Percentiles rank a stretch among this genome's conserved stretches.
phyloP scores from a whole-genome alignment of 2,113 vertebrate genomes.

The Beaufortia kweichowensis region DNA sequence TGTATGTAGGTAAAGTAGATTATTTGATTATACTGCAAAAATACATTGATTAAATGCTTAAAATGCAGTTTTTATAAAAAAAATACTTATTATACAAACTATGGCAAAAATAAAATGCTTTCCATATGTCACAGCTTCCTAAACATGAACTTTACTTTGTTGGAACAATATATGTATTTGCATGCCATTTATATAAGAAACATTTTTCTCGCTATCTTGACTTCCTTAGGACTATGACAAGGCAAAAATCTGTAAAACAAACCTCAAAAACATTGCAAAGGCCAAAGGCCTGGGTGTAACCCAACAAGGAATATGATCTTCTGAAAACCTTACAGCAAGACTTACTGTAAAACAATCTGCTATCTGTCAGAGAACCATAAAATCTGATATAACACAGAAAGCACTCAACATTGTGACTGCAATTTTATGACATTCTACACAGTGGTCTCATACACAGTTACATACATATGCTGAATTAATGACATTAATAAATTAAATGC shows the following conservation, averaged over 20 bases:
- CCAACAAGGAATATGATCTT: slow-evolving; percentile 13
- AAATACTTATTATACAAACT: background rate
- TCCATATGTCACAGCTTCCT: background rate
- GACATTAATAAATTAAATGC: no score
- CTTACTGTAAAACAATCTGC: slow-evolving; percentile 2
- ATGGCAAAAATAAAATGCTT: background rate
- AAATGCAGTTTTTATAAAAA: background rate
- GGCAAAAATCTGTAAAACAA: slow-evolving; percentile 33
- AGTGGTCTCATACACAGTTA: background rate
- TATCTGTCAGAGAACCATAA: background rate
- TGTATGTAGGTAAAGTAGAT: no score
- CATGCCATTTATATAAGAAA: slow-evolving; percentile 24
- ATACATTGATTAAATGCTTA: background rate
- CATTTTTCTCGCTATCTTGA: slow-evolving; percentile 11
- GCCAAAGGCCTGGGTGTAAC: slow-evolving; percentile 48
- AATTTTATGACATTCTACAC: background rate
- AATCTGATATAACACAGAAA: background rate
- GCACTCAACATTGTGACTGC: no score
- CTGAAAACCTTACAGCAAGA: slow-evolving; percentile 9
- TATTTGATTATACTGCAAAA: no score
- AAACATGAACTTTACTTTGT: background rate
- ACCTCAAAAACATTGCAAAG: slow-evolving; percentile 30
- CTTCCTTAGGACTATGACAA: slow-evolving; percentile 45
- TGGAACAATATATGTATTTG: background rate
- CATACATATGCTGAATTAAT: no score